Conservation (phyloP, 2,888 invertebrate genomes). For the Lithophane socia region DNA sequence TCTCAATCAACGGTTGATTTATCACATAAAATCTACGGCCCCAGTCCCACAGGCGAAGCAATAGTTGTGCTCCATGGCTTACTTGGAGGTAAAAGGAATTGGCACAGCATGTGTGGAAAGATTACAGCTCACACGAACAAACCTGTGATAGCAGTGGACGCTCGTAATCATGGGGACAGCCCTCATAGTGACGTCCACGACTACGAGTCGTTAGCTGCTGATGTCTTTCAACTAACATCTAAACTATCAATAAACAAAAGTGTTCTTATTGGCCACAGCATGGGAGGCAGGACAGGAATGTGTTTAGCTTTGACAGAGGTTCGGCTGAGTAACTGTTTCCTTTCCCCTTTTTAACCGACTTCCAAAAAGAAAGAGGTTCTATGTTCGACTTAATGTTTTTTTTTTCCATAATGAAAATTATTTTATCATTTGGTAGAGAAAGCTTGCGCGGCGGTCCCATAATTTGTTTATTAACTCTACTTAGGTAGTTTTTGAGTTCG, state of each 20-base stretch:
- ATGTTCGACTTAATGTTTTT: too few species aligned
- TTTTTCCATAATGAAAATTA: too few species aligned
- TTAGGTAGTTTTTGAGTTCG: too few species aligned
- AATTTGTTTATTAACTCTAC: too few species aligned
- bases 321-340: not conserved
- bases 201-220: slow-evolving; percentile 56
- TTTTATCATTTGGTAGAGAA: too few species aligned
- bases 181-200: slow-evolving; percentile 90
- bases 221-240: slow-evolving; percentile 44
- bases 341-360: too few species aligned
- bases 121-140: slow-evolving; percentile 90
- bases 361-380: too few species aligned
- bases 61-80: slow-evolving; percentile 95
- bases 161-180: slow-evolving; percentile 98
- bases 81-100: slow-evolving; percentile 97
- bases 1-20: slow-evolving; percentile 47
- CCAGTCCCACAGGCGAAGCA: slow-evolving; percentile 44
- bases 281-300: slow-evolving; percentile 97
- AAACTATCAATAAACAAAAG: slow-evolving; percentile 76
- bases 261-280: slow-evolving; percentile 95
- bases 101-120: slow-evolving; percentile 94
- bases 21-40: slow-evolving; percentile 54
- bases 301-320: slow-evolving; percentile 92
- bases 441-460: too few species aligned
- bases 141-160: slow-evolving; percentile 95